These are phyloP conservation scores for Rotaria magnacalcarata DNA, from an alignment of 2,888 invertebrate genomes.

Conservation along the genomic window DNA sequence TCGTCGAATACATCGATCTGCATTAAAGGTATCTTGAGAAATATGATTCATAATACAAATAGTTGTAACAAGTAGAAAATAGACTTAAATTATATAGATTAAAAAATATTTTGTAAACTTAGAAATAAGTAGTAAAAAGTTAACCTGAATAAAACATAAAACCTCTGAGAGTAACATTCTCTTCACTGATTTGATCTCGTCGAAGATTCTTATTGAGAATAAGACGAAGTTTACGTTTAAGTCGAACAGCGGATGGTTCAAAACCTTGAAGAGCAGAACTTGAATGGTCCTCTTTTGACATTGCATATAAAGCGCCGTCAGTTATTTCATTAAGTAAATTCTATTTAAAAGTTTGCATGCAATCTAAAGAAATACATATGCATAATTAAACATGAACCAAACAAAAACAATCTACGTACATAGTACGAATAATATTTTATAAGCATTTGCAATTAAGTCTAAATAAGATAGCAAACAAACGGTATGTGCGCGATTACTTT, in stretches of 20 bases:
- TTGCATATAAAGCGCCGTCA: background rate
- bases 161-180: background rate
- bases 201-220: constrained; percentile 2
- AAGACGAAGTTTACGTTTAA: constrained; percentile 20
- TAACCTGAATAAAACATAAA: background rate
- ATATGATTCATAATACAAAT: background rate
- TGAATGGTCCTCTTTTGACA: background rate
- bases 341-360: no score
- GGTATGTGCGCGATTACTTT: no score
- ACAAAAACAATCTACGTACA: no score
- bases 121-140: background rate
- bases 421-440: no score
- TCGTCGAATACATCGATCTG: constrained; percentile 19
- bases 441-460: no score
- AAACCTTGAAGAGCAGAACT: background rate
- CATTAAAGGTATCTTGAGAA: background rate
- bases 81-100: background rate
- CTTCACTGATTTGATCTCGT: background rate
- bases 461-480: no score
- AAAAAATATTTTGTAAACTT: background rate
- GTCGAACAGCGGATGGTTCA: constrained; percentile 27
- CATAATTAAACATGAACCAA: no score
- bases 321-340: background rate
- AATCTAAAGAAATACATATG: no score
- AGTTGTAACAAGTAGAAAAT: background rate